Evolutionary conservation across 2,797 vertebrate genomes (phyloP).

Genomic region (Botia kubotai): DNA sequence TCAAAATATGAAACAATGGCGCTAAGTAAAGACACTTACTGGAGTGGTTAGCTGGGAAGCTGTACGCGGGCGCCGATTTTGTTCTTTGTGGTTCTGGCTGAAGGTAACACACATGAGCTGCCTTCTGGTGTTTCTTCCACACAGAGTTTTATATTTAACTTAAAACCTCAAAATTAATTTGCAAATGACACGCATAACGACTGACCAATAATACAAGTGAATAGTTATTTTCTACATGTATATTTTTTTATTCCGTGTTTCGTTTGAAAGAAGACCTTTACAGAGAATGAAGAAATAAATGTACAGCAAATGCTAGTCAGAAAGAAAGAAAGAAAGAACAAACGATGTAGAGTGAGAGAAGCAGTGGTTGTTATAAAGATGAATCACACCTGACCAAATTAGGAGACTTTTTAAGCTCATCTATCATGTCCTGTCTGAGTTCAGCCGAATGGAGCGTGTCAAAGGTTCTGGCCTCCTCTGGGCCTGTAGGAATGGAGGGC

Average conservation of each 20-base stretch:
- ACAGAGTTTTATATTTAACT: too few species aligned
- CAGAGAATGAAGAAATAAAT: too few species aligned
- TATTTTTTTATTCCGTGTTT: too few species aligned
- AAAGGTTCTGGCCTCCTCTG: neutral
- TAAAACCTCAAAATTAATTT: too few species aligned
- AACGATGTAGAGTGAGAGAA: neutral
- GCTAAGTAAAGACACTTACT: neutral
- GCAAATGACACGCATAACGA: too few species aligned
- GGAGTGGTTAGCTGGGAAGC: neutral
- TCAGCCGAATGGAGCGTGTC: neutral
- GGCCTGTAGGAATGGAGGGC: neutral
- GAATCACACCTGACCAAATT: slow-evolving; percentile 22
- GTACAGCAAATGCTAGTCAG: too few species aligned
- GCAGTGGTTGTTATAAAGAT: neutral
- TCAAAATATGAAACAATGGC: slow-evolving; percentile 11
- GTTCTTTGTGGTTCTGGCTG: neutral
- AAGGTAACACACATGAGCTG: neutral
- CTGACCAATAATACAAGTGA: too few species aligned
- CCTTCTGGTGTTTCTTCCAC: neutral
- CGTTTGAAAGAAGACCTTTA: too few species aligned
- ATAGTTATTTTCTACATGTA: too few species aligned
- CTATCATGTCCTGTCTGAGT: slow-evolving; percentile 2
- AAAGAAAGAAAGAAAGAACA: neutral
- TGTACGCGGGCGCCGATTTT: neutral
- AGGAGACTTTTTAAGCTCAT: neutral